Percentiles rank a stretch among this genome's conserved stretches.
phyloP scores from a whole-genome alignment of 2,113 vertebrate species.

The Accipiter virgatus region DNA sequence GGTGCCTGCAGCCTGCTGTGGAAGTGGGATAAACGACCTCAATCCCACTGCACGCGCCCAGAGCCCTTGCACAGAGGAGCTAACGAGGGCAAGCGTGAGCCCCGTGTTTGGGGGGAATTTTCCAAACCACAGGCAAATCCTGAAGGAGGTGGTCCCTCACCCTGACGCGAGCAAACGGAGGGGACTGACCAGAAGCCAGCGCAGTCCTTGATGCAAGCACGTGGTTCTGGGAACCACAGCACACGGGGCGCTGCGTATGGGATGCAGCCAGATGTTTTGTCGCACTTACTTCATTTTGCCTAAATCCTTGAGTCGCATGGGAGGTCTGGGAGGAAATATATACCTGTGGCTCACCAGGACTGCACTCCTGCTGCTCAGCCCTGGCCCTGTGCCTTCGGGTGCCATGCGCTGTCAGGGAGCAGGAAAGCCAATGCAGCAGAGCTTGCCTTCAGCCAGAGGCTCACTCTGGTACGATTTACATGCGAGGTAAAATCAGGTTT shows the following conservation, averaged over 20 bases:
- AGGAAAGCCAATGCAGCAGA: neutral
- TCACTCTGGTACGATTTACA: neutral
- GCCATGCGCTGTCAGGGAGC: neutral
- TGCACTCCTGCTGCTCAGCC: neutral
- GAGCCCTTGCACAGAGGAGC: neutral
- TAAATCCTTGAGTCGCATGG: neutral
- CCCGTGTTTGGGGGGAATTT: neutral
- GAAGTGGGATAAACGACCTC: neutral
- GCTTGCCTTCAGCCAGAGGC: neutral
- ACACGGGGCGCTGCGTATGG: rapidly evolving
- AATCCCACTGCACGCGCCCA: rapidly evolving
- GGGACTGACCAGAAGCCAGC: neutral
- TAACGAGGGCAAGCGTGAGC: rapidly evolving
- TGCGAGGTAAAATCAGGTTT: neutral
- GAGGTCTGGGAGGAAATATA: neutral
- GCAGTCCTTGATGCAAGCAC: neutral
- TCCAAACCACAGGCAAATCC: neutral
- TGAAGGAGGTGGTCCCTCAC: neutral
- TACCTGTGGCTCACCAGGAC: rapidly evolving
- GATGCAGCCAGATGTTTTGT: neutral
- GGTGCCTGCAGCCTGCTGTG: neutral
- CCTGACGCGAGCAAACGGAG: neutral
- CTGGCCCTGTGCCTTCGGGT: neutral
- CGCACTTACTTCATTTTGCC: neutral
- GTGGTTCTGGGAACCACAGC: neutral